Percentiles rank a stretch among this genome's conserved stretches.
phyloP scores from a whole-genome alignment of 2,888 invertebrate genomes.

The Chelonus formosanus region DNA sequence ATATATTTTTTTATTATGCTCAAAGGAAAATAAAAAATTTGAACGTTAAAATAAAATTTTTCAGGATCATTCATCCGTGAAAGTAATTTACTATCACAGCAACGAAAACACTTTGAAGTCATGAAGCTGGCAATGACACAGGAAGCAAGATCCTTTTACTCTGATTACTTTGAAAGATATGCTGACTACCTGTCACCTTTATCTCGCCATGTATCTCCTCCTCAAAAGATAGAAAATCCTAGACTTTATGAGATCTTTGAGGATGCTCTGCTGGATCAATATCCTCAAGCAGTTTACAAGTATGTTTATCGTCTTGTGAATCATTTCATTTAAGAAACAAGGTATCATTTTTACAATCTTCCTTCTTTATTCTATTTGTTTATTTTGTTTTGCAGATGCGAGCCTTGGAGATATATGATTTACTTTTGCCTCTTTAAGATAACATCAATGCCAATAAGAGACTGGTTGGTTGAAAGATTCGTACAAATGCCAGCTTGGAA shows the following conservation, averaged over 20 bases:
- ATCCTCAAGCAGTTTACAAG: slow-evolving; percentile 73
- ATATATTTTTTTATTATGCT: background rate
- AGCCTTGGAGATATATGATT: slow-evolving; percentile 73
- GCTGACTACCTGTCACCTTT: slow-evolving; percentile 69
- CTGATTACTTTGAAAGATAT: slow-evolving; percentile 73
- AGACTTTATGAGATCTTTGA: slow-evolving; percentile 72
- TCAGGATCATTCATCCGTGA: slow-evolving; percentile 75
- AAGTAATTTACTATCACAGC: slow-evolving; percentile 76
- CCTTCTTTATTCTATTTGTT: background rate
- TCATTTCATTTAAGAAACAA: background rate
- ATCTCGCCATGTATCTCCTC: slow-evolving; percentile 62
- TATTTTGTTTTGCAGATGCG: slow-evolving; percentile 57
- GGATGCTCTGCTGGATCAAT: slow-evolving; percentile 70
- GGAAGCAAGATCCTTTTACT: slow-evolving; percentile 74
- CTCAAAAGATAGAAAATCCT: slow-evolving; percentile 68
- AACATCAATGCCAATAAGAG: slow-evolving; percentile 69
- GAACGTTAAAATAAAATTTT: slow-evolving; percentile 13
- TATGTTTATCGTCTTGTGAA: slow-evolving; percentile 52
- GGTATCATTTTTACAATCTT: background rate
- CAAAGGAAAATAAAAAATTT: background rate
- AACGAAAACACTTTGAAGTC: slow-evolving; percentile 69
- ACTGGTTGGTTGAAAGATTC: slow-evolving; percentile 73
- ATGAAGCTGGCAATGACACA: slow-evolving; percentile 74
- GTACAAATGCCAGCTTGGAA: slow-evolving; percentile 71
- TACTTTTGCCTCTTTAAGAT: slow-evolving; percentile 74